A percentile compares a stretch with the other conserved stretches of the same genome.
phyloP scores from a whole-genome alignment of 1,140 invertebrate genomes.

The Ips nitidus region DNA sequence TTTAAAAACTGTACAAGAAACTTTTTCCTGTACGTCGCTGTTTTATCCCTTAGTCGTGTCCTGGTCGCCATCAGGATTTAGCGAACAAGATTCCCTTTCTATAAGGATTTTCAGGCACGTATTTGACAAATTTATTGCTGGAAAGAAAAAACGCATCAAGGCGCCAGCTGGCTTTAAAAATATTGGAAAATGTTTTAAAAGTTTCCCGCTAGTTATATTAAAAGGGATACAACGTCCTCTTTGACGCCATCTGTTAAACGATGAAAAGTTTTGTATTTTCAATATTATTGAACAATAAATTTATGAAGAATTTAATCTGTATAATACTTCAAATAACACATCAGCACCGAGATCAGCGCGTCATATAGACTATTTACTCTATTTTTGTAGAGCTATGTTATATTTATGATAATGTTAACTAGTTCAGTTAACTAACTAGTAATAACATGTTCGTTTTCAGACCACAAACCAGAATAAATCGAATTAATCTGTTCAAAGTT shows the following conservation, averaged over 20 bases:
- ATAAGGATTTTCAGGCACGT: constrained; percentile 35
- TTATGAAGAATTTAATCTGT: background rate
- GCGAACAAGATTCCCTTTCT: constrained; percentile 28
- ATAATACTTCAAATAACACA: too few species aligned
- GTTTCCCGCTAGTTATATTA: constrained; percentile 34
- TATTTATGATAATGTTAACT: too few species aligned
- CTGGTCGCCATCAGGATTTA: constrained; percentile 24
- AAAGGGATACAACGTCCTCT: constrained; percentile 28
- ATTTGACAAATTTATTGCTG: constrained; percentile 34
- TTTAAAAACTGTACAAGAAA: background rate
- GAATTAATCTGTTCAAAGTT: too few species aligned
- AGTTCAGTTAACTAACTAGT: too few species aligned
- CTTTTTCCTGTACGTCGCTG: constrained; percentile 13
- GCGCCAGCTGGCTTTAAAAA: constrained; percentile 34
- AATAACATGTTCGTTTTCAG: too few species aligned
- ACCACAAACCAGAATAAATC: too few species aligned
- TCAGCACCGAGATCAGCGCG: too few species aligned
- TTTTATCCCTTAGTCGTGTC: constrained; percentile 22
- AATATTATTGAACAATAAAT: constrained; percentile 31
- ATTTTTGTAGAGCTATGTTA: too few species aligned
- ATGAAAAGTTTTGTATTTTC: constrained; percentile 18
- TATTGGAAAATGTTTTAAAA: constrained; percentile 37
- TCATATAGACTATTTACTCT: too few species aligned
- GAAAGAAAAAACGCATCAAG: constrained; percentile 25
- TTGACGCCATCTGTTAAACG: constrained; percentile 31